These are phyloP conservation scores for Tretioscincus oriximinensis DNA, from an alignment of 2,113 vertebrate genomes.

Conservation along the genomic window DNA sequence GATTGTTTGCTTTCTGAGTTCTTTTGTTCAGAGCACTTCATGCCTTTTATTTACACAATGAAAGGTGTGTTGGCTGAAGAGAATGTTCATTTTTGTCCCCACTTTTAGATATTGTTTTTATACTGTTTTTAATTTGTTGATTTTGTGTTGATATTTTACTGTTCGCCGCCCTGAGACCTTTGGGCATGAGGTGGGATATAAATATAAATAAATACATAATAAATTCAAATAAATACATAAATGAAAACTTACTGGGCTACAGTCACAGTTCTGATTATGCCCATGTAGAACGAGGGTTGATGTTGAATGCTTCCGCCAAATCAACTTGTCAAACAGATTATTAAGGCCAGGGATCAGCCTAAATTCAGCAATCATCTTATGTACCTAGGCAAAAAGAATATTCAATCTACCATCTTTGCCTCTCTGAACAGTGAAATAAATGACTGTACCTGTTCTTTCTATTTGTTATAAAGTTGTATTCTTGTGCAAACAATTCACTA, in stretches of 20 bases:
- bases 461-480: background rate
- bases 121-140: no score
- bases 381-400: constrained; percentile 78
- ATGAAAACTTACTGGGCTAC: constrained; percentile 86
- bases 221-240: no score
- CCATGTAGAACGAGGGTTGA: constrained; percentile 91
- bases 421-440: background rate
- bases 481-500: background rate
- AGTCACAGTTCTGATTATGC: constrained; percentile 98
- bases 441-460: background rate
- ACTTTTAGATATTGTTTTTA: no score
- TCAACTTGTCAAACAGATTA: constrained; percentile 97
- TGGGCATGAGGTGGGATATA: no score
- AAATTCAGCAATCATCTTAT: constrained; percentile 97
- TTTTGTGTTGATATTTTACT: no score
- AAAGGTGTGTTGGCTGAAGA: no score
- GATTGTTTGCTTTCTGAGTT: no score
- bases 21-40: no score
- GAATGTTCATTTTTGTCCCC: no score
- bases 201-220: no score
- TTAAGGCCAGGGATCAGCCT: constrained; percentile 95
- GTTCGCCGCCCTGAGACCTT: no score
- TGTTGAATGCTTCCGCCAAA: constrained; percentile 94
- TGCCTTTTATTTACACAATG: no score
- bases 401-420: background rate